phyloP scores from a whole-genome alignment of 2,888 invertebrate species.

The Dasysyrphus albostriatus region DNA sequence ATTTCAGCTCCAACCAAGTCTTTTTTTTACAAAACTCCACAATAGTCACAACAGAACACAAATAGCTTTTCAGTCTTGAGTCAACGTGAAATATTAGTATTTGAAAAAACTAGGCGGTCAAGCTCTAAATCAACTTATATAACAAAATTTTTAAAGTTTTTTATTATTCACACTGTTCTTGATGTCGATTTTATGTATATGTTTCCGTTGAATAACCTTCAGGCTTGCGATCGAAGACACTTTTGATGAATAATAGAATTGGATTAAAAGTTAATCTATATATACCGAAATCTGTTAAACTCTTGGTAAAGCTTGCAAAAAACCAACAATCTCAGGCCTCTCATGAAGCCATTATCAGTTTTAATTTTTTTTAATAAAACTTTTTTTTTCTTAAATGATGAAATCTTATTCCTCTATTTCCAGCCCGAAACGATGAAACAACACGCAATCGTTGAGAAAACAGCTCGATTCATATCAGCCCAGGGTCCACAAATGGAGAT shows the following conservation, averaged over 20 bases:
- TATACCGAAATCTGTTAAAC: conserved; percentile 46
- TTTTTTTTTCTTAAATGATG: conserved; percentile 42
- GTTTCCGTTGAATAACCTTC: conserved; percentile 65
- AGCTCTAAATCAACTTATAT: conserved; percentile 48
- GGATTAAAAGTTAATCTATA: conserved; percentile 63
- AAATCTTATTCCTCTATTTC: conserved; percentile 77
- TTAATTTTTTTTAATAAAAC: neutral
- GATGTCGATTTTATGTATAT: neutral
- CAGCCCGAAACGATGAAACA: conserved; percentile 95
- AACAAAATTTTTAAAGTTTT: neutral
- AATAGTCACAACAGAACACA: neutral
- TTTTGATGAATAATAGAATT: conserved; percentile 67
- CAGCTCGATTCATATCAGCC: conserved; percentile 92
- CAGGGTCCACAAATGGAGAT: conserved; percentile 99
- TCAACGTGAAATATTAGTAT: neutral
- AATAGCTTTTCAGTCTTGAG: neutral
- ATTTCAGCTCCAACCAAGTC: no score
- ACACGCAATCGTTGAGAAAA: conserved; percentile 97
- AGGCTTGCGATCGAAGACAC: conserved; percentile 65
- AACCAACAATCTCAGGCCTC: conserved; percentile 40
- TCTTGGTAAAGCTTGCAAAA: conserved; percentile 35
- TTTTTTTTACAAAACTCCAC: neutral
- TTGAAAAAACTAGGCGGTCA: neutral
- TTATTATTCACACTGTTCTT: conserved; percentile 13
- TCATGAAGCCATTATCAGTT: conserved; percentile 27